A percentile compares a stretch with the other conserved stretches of the same genome.
These are phyloP conservation scores for Tetragnatha versicolor DNA, from an alignment of 1,140 invertebrate genomes.

Conservation along the genomic window DNA sequence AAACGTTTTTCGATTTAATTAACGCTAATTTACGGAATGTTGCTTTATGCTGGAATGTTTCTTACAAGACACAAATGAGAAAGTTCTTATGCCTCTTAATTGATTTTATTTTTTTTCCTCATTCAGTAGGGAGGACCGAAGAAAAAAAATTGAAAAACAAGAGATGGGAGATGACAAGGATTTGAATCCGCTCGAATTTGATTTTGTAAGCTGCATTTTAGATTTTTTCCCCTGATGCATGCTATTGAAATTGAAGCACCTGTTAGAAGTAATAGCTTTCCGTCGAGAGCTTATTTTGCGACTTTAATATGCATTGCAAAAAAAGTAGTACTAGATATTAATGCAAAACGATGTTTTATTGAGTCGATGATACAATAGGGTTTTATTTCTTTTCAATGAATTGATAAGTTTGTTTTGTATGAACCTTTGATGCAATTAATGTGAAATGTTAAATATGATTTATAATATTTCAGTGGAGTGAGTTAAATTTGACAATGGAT, in stretches of 20 bases:
- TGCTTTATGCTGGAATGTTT: not conserved
- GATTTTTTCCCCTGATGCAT: too few relatives aligned
- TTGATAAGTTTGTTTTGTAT: not conserved
- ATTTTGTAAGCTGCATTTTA: too few relatives aligned
- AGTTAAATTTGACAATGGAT: too few relatives aligned
- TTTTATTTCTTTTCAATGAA: not conserved
- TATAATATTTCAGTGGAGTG: too few relatives aligned
- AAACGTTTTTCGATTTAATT: conserved; percentile 15
- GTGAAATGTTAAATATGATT: too few relatives aligned
- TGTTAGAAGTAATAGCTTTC: not conserved
- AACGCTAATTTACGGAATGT: conserved; percentile 15
- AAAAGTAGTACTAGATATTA: too few relatives aligned
- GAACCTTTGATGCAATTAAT: not conserved
- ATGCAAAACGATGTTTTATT: too few relatives aligned
- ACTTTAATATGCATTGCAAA: not conserved
- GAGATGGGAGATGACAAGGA: too few relatives aligned
- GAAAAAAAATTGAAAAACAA: too few relatives aligned
- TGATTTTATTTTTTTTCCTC: not conserved
- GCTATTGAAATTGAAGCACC: not conserved
- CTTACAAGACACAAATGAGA: not conserved
- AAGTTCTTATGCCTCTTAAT: too few relatives aligned
- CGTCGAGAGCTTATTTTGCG: not conserved
- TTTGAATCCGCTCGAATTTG: too few relatives aligned
- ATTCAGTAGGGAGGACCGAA: too few relatives aligned
- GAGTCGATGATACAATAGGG: not conserved